phyloP scores from a whole-genome alignment of 2,797 vertebrate species.

The Phrynocephalus forsythii region DNA sequence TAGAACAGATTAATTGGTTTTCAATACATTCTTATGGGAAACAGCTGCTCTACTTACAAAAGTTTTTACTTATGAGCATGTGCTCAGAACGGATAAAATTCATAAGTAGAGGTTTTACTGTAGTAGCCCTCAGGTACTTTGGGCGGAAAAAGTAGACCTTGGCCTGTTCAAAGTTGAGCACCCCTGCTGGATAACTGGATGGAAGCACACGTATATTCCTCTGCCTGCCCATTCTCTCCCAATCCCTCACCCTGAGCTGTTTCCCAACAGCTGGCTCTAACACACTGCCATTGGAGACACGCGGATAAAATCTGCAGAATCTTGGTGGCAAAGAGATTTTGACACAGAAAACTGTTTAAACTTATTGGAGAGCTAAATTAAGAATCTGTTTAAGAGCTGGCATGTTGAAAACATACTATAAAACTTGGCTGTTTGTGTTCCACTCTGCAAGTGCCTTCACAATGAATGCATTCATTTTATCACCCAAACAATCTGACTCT shows the following conservation, averaged over 20 bases:
- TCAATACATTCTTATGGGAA: too few relatives aligned
- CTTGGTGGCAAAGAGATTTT: constrained; percentile 14
- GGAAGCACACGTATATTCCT: neutral
- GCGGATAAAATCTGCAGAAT: neutral
- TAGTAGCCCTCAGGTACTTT: too few relatives aligned
- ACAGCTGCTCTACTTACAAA: too few relatives aligned
- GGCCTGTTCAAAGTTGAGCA: too few relatives aligned
- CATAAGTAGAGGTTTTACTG: too few relatives aligned
- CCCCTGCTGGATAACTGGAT: neutral
- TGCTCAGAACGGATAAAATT: too few relatives aligned
- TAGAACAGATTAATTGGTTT: too few relatives aligned
- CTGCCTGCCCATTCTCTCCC: neutral
- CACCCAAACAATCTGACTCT: constrained; percentile 69
- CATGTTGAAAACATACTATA: constrained; percentile 34
- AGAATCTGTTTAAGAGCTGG: constrained; percentile 1
- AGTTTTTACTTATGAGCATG: too few relatives aligned
- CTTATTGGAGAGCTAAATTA: constrained; percentile 9
- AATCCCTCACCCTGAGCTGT: neutral
- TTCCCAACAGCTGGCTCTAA: neutral
- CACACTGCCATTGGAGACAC: too few relatives aligned
- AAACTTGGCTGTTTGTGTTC: constrained; percentile 53
- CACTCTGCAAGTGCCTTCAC: constrained; percentile 25
- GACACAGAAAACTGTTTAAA: constrained; percentile 25
- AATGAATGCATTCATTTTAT: constrained; percentile 58
- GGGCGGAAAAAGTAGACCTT: too few relatives aligned